Base-by-base conservation (phyloP, 2,113 vertebrate genomes). In the Callopanchax toddi region DNA sequence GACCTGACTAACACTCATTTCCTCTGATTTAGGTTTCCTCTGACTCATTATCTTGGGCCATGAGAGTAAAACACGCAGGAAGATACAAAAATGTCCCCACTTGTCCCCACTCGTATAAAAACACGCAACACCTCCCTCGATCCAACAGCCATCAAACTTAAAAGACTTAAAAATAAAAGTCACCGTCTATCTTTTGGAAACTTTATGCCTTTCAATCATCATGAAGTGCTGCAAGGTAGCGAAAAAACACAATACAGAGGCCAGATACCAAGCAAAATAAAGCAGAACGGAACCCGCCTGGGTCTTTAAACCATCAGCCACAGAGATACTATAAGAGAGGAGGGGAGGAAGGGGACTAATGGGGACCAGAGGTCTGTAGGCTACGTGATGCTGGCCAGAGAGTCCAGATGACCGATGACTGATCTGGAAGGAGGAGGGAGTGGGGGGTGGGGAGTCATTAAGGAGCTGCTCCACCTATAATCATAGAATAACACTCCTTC, bases 1-100 rank as follows among this genome's bases (percentile, higher is more conserved):
- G 71, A 74, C 64, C 86, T 77, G 79, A 83, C 79, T 75, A 77
- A 86, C 73, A 77, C 62, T 55, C 76, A 81, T 85, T 89, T 89
- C 79, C 84, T 83, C 67, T 2, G 52, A 65, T 70, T 77, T 76
- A 62, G 64, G 71, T 76, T 92, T 91, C 87, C 89, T 91, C 84
- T 85, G 81, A 83, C 61, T 79, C 84, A 89, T 57, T 68, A 68
- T 46, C 56, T 83, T 63, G 67, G 54, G 55, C 52, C 74, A 59
- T 59, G 37, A 64, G 52, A 70, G 56, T 42, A 74, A 22, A 54
- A 72, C 44, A 21, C 29, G 48, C 13, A 23, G 34, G 34, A 39
- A 54, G 6, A 65, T 36, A 58, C 34, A 11, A 64, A 36, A 60
- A 26, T 11, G 8, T 18, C 22, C 53, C 45, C 32, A 11, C 26